These are phyloP conservation scores for Thereva unica DNA, from an alignment of 2,888 invertebrate genomes.

Conservation along the genomic window DNA sequence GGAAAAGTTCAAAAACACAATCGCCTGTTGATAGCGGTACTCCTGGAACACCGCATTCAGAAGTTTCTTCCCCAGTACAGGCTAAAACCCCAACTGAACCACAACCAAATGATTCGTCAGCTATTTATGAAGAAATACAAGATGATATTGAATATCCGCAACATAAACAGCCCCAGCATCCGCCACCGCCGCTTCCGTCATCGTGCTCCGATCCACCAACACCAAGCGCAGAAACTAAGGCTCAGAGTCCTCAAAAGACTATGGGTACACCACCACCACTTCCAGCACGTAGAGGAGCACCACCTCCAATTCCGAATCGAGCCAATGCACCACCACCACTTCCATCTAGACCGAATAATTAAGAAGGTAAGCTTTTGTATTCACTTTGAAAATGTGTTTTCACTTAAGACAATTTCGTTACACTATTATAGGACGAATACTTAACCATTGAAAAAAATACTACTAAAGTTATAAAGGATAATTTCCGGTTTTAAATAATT, in stretches of 20 bases:
- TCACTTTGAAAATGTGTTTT: no score
- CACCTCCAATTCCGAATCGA: conserved; percentile 57
- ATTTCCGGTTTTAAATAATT: no score
- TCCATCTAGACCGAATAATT: conserved; percentile 51
- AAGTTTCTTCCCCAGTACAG: conserved; percentile 10
- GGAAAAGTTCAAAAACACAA: conserved; percentile 49
- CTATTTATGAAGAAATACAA: conserved; percentile 65
- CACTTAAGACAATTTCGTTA: no score
- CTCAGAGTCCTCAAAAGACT: conserved; percentile 51
- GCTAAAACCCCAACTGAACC: conserved; percentile 26
- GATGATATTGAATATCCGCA: conserved; percentile 59
- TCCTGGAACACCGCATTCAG: no score
- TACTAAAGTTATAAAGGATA: no score
- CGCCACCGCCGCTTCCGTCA: conserved; percentile 61
- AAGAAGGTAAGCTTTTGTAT: neutral
- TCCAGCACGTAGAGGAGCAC: conserved; percentile 60
- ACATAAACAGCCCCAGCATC: conserved; percentile 64
- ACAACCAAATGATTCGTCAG: conserved; percentile 49
- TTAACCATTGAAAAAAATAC: no score
- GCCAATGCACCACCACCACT: conserved; percentile 56
- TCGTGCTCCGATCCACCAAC: conserved; percentile 48
- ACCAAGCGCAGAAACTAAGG: neutral
- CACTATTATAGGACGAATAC: no score
- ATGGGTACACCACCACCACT: conserved; percentile 66
- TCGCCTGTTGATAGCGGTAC: conserved; percentile 47